Conservation (phyloP, 2,113 vertebrate species). For the Dicentrarchus labrax region DNA sequence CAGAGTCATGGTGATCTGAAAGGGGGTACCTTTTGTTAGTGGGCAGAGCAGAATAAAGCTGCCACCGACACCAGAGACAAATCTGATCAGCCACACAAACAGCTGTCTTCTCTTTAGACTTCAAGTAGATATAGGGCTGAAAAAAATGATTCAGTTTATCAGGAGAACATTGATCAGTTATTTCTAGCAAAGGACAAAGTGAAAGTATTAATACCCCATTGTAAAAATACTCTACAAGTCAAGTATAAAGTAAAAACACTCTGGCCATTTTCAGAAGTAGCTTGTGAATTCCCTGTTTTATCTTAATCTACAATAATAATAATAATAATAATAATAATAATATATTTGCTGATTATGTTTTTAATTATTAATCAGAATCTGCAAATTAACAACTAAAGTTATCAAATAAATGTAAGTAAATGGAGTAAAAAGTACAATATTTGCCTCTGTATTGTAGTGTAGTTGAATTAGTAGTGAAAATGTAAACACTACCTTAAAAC, state of each 20-base stretch:
- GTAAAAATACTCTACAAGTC: background rate
- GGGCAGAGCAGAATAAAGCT: constrained; percentile 1
- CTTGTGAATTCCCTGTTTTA: background rate
- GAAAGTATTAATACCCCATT: too few relatives aligned
- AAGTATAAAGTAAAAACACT: too few relatives aligned
- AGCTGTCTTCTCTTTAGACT: background rate
- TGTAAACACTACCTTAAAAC: background rate
- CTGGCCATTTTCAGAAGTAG: background rate
- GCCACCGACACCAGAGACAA: background rate
- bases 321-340: background rate
- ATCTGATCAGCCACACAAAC: background rate
- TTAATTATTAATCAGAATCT: background rate
- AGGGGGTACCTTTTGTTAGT: background rate
- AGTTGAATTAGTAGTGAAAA: too few relatives aligned
- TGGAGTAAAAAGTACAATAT: background rate
- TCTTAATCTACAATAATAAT: background rate
- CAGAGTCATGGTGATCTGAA: background rate
- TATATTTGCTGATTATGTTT: background rate
- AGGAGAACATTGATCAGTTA: background rate
- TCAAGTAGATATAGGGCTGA: background rate
- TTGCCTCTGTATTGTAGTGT: background rate
- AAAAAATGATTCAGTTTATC: background rate
- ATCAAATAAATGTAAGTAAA: background rate
- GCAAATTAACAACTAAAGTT: background rate
- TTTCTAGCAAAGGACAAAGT: background rate